These are phyloP conservation scores for Fopius arisanus DNA, from an alignment of 1,140 invertebrate genomes.

Conservation along the genomic window DNA sequence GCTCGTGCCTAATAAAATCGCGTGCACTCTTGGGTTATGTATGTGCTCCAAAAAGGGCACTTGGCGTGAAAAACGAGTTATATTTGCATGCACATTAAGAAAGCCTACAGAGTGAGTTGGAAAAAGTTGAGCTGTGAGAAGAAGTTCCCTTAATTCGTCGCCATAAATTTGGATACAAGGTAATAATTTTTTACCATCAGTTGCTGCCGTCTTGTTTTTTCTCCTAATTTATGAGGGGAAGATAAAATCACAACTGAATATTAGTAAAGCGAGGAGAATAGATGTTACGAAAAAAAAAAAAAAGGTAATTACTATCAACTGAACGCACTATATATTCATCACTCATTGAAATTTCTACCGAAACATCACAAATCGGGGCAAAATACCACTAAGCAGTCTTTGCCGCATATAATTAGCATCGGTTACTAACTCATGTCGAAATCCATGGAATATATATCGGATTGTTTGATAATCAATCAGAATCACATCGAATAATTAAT, in stretches of 20 bases:
- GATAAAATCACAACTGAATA: background rate
- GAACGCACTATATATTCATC: background rate
- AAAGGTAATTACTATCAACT: background rate
- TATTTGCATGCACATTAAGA: background rate
- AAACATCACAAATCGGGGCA: background rate
- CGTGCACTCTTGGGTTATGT: background rate
- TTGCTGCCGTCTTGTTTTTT: background rate
- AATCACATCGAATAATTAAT: conserved; percentile 35
- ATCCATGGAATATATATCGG: background rate
- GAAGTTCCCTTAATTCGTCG: background rate
- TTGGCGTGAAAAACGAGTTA: background rate
- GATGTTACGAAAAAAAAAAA: background rate
- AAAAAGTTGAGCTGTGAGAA: background rate
- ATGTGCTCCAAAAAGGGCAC: background rate
- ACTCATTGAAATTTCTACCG: background rate
- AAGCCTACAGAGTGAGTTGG: background rate
- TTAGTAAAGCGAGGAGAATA: background rate
- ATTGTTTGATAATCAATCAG: background rate
- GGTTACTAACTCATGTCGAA: background rate
- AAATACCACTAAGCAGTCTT: background rate
- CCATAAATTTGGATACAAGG: background rate
- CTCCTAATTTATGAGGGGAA: background rate
- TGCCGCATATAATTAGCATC: background rate
- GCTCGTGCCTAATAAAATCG: conserved; percentile 5
- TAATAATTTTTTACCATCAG: background rate